These are phyloP conservation scores for Chloropsis hardwickii DNA, from an alignment of 2,113 vertebrate species.

Conservation along the genomic window DNA sequence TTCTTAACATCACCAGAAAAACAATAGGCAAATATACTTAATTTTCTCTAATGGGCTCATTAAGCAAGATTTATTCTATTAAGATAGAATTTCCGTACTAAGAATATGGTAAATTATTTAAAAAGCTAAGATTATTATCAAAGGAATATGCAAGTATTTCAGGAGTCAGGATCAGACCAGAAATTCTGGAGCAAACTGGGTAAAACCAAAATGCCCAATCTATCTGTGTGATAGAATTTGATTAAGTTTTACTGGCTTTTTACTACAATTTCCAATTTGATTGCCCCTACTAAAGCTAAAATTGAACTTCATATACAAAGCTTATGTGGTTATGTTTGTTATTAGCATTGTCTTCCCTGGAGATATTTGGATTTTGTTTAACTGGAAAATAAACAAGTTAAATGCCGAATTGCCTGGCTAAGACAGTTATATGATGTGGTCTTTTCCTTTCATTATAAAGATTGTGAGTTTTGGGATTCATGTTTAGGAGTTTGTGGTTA, in stretches of 20 bases:
- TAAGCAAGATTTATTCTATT: neutral
- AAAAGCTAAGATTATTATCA: conserved; percentile 2
- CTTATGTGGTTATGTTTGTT: conserved; percentile 56
- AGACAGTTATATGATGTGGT: conserved; percentile 62
- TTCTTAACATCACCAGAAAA: neutral
- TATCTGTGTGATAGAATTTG: conserved; percentile 40
- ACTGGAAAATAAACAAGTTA: conserved; percentile 66
- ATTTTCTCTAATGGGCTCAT: neutral
- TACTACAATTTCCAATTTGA: conserved; percentile 60
- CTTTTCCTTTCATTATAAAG: conserved; percentile 53
- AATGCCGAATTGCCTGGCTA: conserved; percentile 29
- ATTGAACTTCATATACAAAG: conserved; percentile 62
- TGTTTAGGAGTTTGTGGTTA: conserved; percentile 50
- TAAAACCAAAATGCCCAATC: conserved; percentile 34
- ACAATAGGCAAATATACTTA: neutral
- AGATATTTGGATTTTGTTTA: conserved; percentile 66
- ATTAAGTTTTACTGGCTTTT: conserved; percentile 60
- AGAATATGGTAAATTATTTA: neutral
- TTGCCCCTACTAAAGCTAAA: conserved; percentile 54
- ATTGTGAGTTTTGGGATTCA: conserved; percentile 44
- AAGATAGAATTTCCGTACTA: neutral
- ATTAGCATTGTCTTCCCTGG: conserved; percentile 63
- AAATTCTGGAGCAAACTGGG: conserved; percentile 8
- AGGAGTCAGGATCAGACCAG: neutral
- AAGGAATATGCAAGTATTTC: neutral